A percentile compares a stretch with the other conserved stretches of the same genome.
Evolutionary conservation across 2,113 vertebrate genomes (phyloP).

Genomic region (Ancistrus triradiatus): DNA sequence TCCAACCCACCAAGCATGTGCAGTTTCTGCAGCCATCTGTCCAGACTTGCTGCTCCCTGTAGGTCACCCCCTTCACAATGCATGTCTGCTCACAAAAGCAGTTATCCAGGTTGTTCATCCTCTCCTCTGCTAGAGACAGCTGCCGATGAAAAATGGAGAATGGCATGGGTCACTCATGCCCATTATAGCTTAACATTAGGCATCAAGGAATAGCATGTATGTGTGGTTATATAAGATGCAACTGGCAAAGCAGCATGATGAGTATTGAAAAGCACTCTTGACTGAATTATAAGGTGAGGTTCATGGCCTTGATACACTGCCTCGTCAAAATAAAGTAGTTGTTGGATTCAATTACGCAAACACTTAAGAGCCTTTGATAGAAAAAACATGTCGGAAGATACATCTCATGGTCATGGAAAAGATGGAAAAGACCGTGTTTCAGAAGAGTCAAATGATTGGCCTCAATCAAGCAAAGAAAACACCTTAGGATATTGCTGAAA

Average conservation of each 20-base stretch:
- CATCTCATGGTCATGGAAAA: no score
- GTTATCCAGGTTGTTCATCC: slow-evolving; percentile 94
- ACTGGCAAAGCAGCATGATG: neutral
- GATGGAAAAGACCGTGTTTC: no score
- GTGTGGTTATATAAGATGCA: slow-evolving; percentile 7
- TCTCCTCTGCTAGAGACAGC: slow-evolving; percentile 93
- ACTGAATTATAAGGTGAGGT: no score
- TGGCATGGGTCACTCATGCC: neutral
- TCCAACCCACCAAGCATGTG: slow-evolving; percentile 86
- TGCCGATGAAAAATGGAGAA: slow-evolving; percentile 50
- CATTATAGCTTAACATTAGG: slow-evolving; percentile 5
- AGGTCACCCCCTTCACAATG: slow-evolving; percentile 84
- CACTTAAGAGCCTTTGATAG: no score
- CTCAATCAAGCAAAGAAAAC: no score
- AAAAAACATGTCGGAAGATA: no score
- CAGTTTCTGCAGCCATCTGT: slow-evolving; percentile 97
- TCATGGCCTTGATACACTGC: no score
- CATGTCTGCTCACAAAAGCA: slow-evolving; percentile 98
- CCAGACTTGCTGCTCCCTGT: slow-evolving; percentile 93
- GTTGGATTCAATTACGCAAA: no score
- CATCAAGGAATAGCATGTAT: no score
- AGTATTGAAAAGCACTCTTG: neutral
- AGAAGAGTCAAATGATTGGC: no score
- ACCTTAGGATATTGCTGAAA: no score
- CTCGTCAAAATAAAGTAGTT: no score